Evolutionary conservation across 2,113 vertebrate species (phyloP).

Genomic region (Lasiurus cinereus): DNA sequence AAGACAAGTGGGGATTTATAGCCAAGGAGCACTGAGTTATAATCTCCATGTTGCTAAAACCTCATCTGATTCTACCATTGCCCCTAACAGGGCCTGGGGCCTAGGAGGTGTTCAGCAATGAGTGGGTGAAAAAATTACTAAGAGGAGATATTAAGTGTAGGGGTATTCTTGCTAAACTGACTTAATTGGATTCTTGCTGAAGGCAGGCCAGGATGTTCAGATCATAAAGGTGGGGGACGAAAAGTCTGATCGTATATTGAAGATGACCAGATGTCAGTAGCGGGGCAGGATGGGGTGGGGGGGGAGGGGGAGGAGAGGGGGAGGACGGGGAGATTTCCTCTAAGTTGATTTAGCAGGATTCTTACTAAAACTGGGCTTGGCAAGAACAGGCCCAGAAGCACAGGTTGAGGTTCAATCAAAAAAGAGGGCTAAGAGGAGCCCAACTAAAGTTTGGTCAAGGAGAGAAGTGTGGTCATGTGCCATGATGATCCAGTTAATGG

Average conservation of each 20-base stretch:
- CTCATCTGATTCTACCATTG: neutral
- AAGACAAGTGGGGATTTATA: neutral
- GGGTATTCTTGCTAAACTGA: neutral
- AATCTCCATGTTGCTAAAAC: neutral
- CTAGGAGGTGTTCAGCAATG: neutral
- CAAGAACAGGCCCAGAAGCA: neutral
- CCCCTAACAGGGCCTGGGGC: neutral
- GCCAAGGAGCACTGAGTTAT: neutral
- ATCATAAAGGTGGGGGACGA: neutral
- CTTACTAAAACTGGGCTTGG: neutral
- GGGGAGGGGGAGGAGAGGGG: fast-evolving
- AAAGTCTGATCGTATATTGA: neutral
- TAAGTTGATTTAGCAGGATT: neutral
- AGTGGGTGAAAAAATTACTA: neutral
- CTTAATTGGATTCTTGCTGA: neutral
- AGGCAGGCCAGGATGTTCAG: neutral
- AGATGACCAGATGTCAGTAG: neutral
- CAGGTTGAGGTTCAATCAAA: neutral
- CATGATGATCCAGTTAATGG: neutral
- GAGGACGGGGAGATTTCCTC: neutral
- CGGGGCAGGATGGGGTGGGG: too few relatives aligned
- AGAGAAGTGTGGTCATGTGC: neutral
- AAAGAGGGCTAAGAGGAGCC: neutral
- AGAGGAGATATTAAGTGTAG: neutral
- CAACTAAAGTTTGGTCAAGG: neutral